Base-by-base conservation (phyloP, 2,888 invertebrate genomes). In the Harpalus rubripes region DNA sequence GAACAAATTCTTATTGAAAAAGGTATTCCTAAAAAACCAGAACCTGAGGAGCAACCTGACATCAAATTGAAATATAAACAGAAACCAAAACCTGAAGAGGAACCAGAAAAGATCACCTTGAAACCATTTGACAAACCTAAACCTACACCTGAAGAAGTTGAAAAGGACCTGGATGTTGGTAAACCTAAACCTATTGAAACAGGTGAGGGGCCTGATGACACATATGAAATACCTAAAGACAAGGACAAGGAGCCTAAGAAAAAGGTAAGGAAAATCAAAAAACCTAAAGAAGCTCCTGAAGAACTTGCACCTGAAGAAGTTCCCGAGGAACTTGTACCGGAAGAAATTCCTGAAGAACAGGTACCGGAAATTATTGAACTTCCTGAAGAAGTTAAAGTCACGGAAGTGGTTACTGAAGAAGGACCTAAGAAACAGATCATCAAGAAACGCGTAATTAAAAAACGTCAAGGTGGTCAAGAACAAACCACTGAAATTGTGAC, bases 401-500 rank as follows among this genome's bases (percentile, higher is more conserved):
- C 86, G 0, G 88, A 88, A 86, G 87, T 88, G 0, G 82, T 87
- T 7, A 84, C 86, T 86, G 88, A 87, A 86, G 86, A 86, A 85
- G 88, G 87, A 81, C 86, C 86, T 83, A 81, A 78, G 16, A 86
- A 87, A 79, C 87, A 85, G 76, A 83, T 87, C 15, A 84, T 85
- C 8, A 87, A 85, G 12, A 90, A 89, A 82, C 88, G 90, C 22
- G 86, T 87, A 7, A 86, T 89, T 52, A 88, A 87, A 59, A 91
- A 90, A 86, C 89, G 88, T 74, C 88, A 89, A 85, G 90, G 90
- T 16, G 89, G 87, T 7, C 89, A 89, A 85, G 90, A 88, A 88
- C 88, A 88, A 88, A 87, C 85, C 88, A 92, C 92, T 87, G 92
- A 92, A 91, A 92, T 92, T 88, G 88, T 89, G 7, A 91, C 89